Evolutionary conservation across 2,888 invertebrate species (phyloP), one percentile per base, ranked within the genome.

Genomic region (Nipponacmea schrenckii): DNA sequence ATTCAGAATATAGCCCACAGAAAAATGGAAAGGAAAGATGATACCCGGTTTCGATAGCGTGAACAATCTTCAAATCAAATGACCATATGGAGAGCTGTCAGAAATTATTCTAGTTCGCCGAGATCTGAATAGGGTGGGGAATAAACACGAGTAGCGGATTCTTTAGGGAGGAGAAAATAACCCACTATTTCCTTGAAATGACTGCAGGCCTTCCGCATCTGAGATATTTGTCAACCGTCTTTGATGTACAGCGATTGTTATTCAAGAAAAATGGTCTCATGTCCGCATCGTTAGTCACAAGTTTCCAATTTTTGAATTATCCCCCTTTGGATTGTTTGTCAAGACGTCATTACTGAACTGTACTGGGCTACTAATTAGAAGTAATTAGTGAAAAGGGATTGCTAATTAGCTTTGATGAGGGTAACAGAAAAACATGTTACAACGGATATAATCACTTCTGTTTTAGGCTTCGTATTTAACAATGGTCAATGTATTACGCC

Each of bases 51-150:
- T 56, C 14, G 4, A 24, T 56, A 24, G 56, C 56, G 24, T 56
- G 24, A 56, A 56, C 20, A 56, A 56, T 24, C 24, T 56, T 20
- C 4, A 56, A 56, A 56, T 56, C 20, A 56, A 3, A 8, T 3
- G 20, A 56, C 56, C 56, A 56, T 56, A 56, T 56, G 56, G 56
- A 56, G 56, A 24, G 24, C 56, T 56, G 56, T 56, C 56, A 56
- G 12, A 24, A 12, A 24, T 4, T 56, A 20, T 56, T 56, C 12
- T 12, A 56, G 56, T 24, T 10, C 39, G 39, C 10, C 39, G 10
- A 39, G 10, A 39, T 39, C 10, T 39, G 39, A 39, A 39, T 10
- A 10, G 10, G 56, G 12, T 56, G 56, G 20, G 56, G 56, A 24
- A 56, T 56, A 20, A 56, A 56, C 20, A 24, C 56, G 39, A 39